A percentile compares a stretch with the other conserved stretches of the same genome.
Evolutionary conservation across 2,888 invertebrate genomes (phyloP).

Genomic region (Phaedon cochleariae): DNA sequence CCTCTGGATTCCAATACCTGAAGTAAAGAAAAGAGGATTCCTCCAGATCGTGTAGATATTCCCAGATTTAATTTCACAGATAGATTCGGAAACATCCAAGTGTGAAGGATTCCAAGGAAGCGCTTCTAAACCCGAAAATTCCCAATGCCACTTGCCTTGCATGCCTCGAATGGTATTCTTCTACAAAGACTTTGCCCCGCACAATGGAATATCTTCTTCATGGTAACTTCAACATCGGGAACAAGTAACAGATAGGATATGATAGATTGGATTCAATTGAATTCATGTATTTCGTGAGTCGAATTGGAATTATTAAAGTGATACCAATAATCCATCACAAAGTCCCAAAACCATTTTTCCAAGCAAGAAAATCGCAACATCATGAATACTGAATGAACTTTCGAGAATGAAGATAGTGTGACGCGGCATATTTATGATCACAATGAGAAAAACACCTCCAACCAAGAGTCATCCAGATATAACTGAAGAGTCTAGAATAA

Average conservation of each 20-base stretch:
- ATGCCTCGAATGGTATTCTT: constrained; percentile 13
- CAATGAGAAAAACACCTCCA: too few species aligned
- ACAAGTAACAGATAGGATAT: constrained; percentile 1
- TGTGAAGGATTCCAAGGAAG: constrained; percentile 23
- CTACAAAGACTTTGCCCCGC: not conserved
- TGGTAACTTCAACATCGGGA: constrained; percentile 22
- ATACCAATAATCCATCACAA: too few species aligned
- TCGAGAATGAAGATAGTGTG: too few species aligned
- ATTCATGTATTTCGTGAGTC: not conserved
- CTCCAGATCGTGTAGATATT: constrained; percentile 15
- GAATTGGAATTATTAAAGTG: too few species aligned
- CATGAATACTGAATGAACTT: too few species aligned
- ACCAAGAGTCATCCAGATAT: too few species aligned
- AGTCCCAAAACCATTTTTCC: too few species aligned
- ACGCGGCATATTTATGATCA: too few species aligned
- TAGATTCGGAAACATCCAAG: constrained; percentile 23
- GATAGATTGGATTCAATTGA: not conserved
- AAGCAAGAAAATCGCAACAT: too few species aligned
- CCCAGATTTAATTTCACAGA: constrained; percentile 26
- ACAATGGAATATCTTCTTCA: constrained; percentile 20
- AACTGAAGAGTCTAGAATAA: too few species aligned
- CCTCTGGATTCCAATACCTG: not conserved
- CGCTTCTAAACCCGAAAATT: not conserved
- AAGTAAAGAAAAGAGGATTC: not conserved
- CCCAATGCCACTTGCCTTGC: constrained; percentile 5